These are phyloP conservation scores for Chrosomus eos DNA, from an alignment of 2,797 vertebrate genomes.

Conservation along the genomic window DNA sequence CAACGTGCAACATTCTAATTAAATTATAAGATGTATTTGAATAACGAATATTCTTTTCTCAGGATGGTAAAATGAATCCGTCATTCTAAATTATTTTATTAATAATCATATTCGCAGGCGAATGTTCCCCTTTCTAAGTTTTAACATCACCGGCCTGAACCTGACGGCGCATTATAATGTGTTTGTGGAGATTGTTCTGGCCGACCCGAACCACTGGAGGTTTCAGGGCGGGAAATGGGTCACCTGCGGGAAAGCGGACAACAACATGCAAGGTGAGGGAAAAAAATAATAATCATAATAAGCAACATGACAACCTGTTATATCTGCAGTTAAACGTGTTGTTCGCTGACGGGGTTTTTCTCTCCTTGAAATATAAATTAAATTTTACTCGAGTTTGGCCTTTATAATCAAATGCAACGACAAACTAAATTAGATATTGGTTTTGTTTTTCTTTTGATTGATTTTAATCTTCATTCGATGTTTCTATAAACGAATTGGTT, in stretches of 20 bases:
- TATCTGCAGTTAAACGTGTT: neutral
- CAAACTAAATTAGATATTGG: neutral
- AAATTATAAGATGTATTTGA: neutral
- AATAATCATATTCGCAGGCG: conserved; percentile 74
- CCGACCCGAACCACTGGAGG: conserved; percentile 97
- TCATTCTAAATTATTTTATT: neutral
- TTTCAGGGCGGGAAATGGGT: conserved; percentile 99
- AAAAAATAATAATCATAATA: neutral
- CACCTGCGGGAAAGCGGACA: conserved; percentile 97
- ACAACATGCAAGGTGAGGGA: conserved; percentile 96
- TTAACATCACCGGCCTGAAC: conserved; percentile 96
- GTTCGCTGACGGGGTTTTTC: neutral
- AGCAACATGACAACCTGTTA: neutral
- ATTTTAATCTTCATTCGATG: conserved; percentile 9
- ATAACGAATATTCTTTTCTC: neutral
- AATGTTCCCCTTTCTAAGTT: conserved; percentile 98
- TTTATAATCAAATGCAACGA: neutral
- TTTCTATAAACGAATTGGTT: neutral
- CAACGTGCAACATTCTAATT: too few species aligned
- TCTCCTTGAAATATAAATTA: neutral
- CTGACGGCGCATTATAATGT: conserved; percentile 97
- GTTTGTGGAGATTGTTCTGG: conserved; percentile 93
- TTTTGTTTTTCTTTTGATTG: neutral
- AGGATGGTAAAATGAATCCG: neutral
- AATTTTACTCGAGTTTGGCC: neutral